phyloP scores from a whole-genome alignment of 2,797 vertebrate species.

The Falco peregrinus region DNA sequence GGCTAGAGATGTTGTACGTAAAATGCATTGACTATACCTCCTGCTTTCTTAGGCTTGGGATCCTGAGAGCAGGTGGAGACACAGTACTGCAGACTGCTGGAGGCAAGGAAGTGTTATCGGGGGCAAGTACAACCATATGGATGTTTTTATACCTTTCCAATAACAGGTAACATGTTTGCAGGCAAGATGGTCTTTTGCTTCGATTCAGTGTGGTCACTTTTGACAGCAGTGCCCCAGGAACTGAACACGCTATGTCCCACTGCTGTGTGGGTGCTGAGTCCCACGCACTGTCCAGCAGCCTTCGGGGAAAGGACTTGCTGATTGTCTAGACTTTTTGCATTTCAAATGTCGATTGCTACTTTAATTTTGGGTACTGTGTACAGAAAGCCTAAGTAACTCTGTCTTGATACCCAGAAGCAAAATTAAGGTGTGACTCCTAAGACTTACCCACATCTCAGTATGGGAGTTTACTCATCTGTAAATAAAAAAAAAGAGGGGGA shows the following conservation, averaged over 20 bases:
- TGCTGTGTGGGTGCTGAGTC: accelerated
- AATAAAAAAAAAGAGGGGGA: background rate
- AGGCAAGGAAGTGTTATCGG: background rate
- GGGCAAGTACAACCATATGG: background rate
- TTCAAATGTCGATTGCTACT: background rate
- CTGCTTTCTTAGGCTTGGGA: background rate
- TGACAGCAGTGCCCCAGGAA: background rate
- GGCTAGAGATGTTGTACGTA: background rate
- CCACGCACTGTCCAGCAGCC: background rate
- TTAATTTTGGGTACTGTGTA: background rate
- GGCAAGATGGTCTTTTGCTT: background rate
- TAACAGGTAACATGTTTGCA: background rate
- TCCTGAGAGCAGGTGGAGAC: background rate
- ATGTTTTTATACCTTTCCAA: background rate
- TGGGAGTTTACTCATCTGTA: background rate
- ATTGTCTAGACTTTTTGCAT: background rate
- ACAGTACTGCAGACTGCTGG: background rate
- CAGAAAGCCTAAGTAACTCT: background rate
- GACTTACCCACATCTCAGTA: background rate
- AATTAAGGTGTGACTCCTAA: background rate
- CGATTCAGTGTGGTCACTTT: background rate
- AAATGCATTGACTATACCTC: background rate
- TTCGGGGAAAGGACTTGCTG: accelerated
- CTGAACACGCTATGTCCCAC: accelerated
- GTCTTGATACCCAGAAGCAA: background rate